Conservation (phyloP, 2,113 vertebrate species). For the Pantherophis guttatus region DNA sequence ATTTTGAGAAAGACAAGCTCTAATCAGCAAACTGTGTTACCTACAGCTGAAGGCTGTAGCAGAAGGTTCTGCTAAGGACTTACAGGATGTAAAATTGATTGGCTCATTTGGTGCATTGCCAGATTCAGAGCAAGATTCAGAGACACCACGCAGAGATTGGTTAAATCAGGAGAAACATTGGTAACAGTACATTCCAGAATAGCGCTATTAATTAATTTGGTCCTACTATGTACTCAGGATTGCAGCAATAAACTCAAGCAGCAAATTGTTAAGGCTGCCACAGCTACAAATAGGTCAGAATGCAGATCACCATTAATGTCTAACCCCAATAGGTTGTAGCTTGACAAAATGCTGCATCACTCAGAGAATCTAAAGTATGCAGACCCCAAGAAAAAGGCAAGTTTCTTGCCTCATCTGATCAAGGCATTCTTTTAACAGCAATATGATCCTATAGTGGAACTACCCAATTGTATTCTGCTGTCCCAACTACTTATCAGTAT, state of each 20-base stretch:
- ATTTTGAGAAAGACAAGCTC: not conserved
- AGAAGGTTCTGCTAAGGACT: not conserved
- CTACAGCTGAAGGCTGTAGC: not conserved
- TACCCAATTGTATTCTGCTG: not conserved
- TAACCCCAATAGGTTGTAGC: not conserved
- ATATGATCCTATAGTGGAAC: not conserved
- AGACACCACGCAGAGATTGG: not conserved
- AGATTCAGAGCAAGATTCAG: not conserved
- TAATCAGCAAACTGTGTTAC: not conserved
- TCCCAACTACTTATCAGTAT: not conserved
- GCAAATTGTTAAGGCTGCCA: not conserved
- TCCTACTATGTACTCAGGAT: not conserved
- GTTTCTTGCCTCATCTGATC: not conserved
- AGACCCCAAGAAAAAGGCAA: not conserved
- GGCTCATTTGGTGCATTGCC: not conserved
- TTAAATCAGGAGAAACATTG: not conserved
- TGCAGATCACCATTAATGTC: not conserved
- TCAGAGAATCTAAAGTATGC: not conserved
- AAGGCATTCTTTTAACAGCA: not conserved
- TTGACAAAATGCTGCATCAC: not conserved
- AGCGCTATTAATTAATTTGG: not conserved
- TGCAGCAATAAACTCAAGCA: not conserved
- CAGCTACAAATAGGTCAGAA: not conserved
- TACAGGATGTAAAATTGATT: not conserved
- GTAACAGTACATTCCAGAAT: not conserved